Conservation (phyloP, 1,140 invertebrate genomes). For the Linepithema humile region DNA sequence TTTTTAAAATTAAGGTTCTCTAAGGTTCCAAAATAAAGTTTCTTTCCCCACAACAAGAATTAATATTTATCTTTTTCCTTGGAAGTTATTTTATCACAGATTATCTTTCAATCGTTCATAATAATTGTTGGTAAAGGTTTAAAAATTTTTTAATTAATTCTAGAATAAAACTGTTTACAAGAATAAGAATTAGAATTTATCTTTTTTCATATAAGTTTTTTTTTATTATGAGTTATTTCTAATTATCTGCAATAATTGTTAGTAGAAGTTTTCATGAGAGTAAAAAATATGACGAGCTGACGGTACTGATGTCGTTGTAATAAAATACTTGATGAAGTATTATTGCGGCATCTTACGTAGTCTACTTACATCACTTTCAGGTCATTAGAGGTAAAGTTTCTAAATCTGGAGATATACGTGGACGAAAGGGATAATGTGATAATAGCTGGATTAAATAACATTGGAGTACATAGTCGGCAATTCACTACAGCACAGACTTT, state of each 20-base stretch:
- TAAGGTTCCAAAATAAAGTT: no score
- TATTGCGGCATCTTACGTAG: background rate
- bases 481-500: background rate
- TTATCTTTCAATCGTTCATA: no score
- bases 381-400: constrained; percentile 1
- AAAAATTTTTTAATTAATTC: no score
- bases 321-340: background rate
- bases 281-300: background rate
- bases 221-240: background rate
- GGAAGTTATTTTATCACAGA: no score
- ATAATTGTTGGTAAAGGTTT: no score
- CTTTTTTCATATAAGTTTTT: background rate
- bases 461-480: background rate
- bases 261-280: background rate
- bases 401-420: background rate
- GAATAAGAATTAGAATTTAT: constrained; percentile 11
- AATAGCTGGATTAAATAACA: background rate
- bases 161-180: background rate
- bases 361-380: constrained; percentile 5
- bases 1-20: background rate
- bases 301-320: background rate
- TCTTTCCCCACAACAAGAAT: no score
- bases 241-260: background rate
- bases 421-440: background rate
- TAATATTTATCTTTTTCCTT: no score